A percentile compares a stretch with the other conserved stretches of the same genome.
Evolutionary conservation across 2,797 vertebrate species (phyloP).

Genomic region (Gadopsis marmoratus): DNA sequence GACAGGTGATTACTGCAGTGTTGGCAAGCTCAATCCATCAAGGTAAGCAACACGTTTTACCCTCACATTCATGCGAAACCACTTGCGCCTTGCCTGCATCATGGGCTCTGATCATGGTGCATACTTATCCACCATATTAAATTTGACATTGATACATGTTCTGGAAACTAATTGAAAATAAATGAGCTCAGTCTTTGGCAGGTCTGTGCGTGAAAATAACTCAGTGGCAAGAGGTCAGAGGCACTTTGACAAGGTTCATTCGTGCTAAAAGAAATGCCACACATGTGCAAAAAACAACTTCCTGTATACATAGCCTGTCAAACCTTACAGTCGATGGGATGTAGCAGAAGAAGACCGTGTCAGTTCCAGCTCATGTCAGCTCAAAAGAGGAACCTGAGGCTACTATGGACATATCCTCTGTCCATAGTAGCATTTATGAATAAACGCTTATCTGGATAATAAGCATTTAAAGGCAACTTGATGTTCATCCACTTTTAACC

Average conservation of each 20-base stretch:
- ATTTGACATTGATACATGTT: not conserved
- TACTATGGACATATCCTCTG: not conserved
- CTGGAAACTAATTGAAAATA: not conserved
- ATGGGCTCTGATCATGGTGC: not conserved
- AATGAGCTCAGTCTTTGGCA: not conserved
- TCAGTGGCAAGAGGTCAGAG: not conserved
- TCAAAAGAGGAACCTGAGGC: not conserved
- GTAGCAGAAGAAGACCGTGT: not conserved
- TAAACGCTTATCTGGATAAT: not conserved
- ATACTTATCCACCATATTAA: not conserved
- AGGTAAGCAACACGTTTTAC: not conserved
- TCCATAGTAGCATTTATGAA: too few relatives aligned
- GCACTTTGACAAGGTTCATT: not conserved
- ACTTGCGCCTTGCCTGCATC: not conserved
- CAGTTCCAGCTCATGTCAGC: not conserved
- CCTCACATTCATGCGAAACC: not conserved
- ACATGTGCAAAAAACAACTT: not conserved
- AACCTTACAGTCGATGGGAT: not conserved
- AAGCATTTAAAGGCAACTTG: not conserved
- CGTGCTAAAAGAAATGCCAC: not conserved
- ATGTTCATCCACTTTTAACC: not conserved
- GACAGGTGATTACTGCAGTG: not conserved
- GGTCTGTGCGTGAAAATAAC: not conserved
- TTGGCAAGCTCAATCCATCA: not conserved
- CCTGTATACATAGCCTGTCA: not conserved